These are phyloP conservation scores for Hippasteria phrygiana DNA, from an alignment of 53 echinoderm and acorn worm genomes.

Conservation along the genomic window DNA sequence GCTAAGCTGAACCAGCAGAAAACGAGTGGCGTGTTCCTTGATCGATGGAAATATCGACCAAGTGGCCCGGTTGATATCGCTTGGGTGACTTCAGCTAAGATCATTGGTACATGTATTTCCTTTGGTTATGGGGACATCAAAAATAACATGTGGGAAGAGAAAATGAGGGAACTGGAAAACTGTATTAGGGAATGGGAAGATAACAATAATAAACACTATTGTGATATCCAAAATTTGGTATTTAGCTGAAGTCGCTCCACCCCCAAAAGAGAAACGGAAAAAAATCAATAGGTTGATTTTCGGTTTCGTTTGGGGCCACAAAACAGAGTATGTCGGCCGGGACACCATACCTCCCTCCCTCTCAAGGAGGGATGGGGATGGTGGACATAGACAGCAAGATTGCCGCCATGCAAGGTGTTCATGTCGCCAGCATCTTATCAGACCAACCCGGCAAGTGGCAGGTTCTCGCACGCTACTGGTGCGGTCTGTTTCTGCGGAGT, in stretches of 20 bases:
- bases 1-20: conserved; percentile 35
- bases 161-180: neutral
- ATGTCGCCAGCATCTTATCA: neutral
- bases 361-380: neutral
- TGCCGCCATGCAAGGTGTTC: neutral
- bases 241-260: neutral
- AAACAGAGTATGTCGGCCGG: neutral
- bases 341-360: conserved; percentile 21
- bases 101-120: too few relatives aligned
- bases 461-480: conserved; percentile 3
- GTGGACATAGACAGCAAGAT: neutral
- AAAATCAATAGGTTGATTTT: neutral
- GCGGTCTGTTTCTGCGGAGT: neutral
- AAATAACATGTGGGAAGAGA: neutral
- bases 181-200: neutral
- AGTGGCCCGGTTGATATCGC: neutral
- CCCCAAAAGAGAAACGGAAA: neutral
- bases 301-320: neutral
- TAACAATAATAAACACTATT: neutral
- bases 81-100: conserved; percentile 9
- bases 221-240: conserved; percentile 19
- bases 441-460: neutral
- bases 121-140: neutral
- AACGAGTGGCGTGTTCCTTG: conserved; percentile 32
- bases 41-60: neutral